These are phyloP conservation scores for Nephotettix cincticeps DNA, from an alignment of 1,140 invertebrate species.

Conservation along the genomic window DNA sequence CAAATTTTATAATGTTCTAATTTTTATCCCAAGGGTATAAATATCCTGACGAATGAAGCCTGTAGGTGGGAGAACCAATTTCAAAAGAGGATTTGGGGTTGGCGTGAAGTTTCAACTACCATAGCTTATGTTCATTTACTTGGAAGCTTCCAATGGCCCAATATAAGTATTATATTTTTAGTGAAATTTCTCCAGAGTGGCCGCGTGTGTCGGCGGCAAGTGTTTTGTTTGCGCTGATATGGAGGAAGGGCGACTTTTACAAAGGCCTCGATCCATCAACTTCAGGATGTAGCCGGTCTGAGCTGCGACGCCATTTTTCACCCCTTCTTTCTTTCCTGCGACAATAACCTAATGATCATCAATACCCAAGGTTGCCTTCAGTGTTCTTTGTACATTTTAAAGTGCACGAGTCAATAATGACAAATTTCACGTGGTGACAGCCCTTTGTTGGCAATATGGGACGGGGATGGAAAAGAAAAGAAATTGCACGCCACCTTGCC, in stretches of 20 bases:
- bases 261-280: conserved; percentile 9
- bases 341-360: conserved; percentile 19
- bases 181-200: too few relatives aligned
- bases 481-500: not conserved
- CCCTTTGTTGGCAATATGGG: conserved; percentile 7
- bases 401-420: conserved; percentile 16
- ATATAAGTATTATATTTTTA: too few relatives aligned
- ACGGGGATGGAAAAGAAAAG: not conserved
- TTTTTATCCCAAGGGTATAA: too few relatives aligned
- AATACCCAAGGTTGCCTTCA: conserved; percentile 19
- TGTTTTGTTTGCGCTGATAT: too few relatives aligned
- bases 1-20: too few relatives aligned
- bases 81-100: too few relatives aligned
- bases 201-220: too few relatives aligned
- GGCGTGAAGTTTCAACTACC: too few relatives aligned
- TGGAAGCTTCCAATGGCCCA: too few relatives aligned
- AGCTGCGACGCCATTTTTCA: conserved; percentile 6
- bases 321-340: conserved; percentile 5
- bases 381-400: conserved; percentile 23
- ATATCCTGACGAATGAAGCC: too few relatives aligned
- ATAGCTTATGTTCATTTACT: too few relatives aligned
- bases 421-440: conserved; percentile 10
- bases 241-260: not conserved
- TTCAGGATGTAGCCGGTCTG: conserved; percentile 1
- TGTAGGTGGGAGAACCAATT: too few relatives aligned